phyloP scores from a whole-genome alignment of 2,888 invertebrate species.

The Tiphia femorata region DNA sequence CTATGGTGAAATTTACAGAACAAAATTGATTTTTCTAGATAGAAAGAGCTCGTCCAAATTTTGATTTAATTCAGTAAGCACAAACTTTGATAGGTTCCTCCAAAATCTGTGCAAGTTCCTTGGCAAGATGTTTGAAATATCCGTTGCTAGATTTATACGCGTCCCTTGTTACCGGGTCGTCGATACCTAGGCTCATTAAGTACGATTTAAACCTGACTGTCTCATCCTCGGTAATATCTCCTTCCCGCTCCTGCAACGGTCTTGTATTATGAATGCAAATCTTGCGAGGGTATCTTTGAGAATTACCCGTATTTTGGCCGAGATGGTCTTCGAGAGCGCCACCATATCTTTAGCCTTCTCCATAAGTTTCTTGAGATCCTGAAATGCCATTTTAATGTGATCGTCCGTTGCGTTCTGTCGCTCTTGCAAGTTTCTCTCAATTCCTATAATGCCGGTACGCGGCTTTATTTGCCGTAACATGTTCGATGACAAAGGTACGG shows the following conservation, averaged over 20 bases:
- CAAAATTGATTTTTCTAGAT: not conserved
- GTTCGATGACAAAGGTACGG: slow-evolving; percentile 45
- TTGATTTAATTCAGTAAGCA: not conserved
- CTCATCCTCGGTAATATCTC: slow-evolving; percentile 97
- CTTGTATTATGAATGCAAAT: slow-evolving; percentile 51
- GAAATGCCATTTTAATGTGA: slow-evolving; percentile 93
- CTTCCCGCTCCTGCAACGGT: slow-evolving; percentile 83
- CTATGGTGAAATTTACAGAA: too few relatives aligned
- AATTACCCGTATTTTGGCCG: slow-evolving; percentile 86
- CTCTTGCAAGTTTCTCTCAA: slow-evolving; percentile 92
- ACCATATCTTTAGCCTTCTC: slow-evolving; percentile 99
- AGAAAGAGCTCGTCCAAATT: not conserved
- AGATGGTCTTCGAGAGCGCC: slow-evolving; percentile 88
- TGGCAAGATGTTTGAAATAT: slow-evolving; percentile 87
- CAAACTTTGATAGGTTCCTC: slow-evolving; percentile 82
- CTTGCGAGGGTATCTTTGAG: slow-evolving; percentile 40
- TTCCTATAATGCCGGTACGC: slow-evolving; percentile 93
- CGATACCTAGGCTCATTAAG: slow-evolving; percentile 95
- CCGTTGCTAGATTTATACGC: slow-evolving; percentile 87
- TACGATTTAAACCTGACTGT: slow-evolving; percentile 96
- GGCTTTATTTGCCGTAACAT: slow-evolving; percentile 74
- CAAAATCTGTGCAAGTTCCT: slow-evolving; percentile 87
- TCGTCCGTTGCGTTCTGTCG: slow-evolving; percentile 92
- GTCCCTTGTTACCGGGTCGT: slow-evolving; percentile 97
- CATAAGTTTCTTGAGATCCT: slow-evolving; percentile 95